Evolutionary conservation across 2,888 invertebrate species (phyloP), one percentile per base, ranked within the genome.

Genomic region (Megaustenia siamemsis): DNA sequence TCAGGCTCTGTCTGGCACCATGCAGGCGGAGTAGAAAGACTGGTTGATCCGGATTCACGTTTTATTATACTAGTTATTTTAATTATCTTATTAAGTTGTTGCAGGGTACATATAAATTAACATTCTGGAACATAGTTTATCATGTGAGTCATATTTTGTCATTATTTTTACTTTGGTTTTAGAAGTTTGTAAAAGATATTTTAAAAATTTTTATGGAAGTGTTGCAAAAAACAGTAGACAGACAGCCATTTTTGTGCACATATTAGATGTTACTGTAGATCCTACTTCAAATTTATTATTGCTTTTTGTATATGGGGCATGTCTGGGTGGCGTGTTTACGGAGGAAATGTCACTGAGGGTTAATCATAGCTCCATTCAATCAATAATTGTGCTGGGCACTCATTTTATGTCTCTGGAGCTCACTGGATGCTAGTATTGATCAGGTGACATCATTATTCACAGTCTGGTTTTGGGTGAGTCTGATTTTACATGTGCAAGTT

Each of bases 321-420:
- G 5, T 4, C 21, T 56, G 28, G n/a, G 60, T 60, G n/a, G 32
- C 18, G 32, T 6, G 32, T 63, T 28, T 63, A 28, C 63, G 15
- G 28, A 3, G 32, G 15, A 6, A 63, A 6, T 32, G 15, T 12
- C 5, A 32, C 63, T 63, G 32, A 32, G 32, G 63, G 71, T 43
- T 71, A 77, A 38, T 18, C 60, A 38, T 77, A 24, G 5, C 32
- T 80, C 35, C 24, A 35, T 45, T 49, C 69, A 80, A 69, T 80
- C 69, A 80, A 80, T 80, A 80, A 69, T 69, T 80, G 80, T 80
- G 32, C 68, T 38, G 53, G n/a, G 21, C 35, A 69, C 38, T 45
- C n/a, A 40, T 40, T 32, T n/a, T 78, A 40, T 28, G 32, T 68
- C 15, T 56, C 49, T 69, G 28, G 49, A 53, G 69, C 49, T 79